phyloP scores from a whole-genome alignment of 2,888 invertebrate species.

The Pollenia griseotomentosa region DNA sequence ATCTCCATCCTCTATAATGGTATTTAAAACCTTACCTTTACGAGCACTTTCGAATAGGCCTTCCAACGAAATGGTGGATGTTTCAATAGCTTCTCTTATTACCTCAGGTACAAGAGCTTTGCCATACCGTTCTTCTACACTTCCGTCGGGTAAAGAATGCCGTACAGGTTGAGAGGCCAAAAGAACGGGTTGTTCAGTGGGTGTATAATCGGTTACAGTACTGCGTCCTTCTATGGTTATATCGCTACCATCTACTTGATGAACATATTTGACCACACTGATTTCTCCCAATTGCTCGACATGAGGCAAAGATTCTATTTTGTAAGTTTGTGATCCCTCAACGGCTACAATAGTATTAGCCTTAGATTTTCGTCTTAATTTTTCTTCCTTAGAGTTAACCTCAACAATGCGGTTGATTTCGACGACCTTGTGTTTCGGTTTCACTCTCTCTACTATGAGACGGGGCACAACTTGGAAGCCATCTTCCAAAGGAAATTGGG shows the following conservation, averaged over 20 bases:
- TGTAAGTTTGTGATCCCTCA: slow-evolving; percentile 85
- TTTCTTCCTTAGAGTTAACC: slow-evolving; percentile 88
- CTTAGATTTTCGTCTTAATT: slow-evolving; percentile 86
- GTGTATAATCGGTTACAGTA: slow-evolving; percentile 83
- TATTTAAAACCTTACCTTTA: slow-evolving; percentile 83
- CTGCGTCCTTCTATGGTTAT: slow-evolving; percentile 83
- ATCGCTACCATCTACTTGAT: slow-evolving; percentile 85
- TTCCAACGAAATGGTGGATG: slow-evolving; percentile 89
- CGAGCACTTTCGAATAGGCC: slow-evolving; percentile 86
- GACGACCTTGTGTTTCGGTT: slow-evolving; percentile 86
- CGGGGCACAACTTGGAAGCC: slow-evolving; percentile 53
- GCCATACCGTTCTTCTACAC: slow-evolving; percentile 76
- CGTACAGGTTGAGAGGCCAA: slow-evolving; percentile 77
- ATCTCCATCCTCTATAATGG: slow-evolving; percentile 75
- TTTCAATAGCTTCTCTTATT: slow-evolving; percentile 84
- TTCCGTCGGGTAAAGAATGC: slow-evolving; percentile 77
- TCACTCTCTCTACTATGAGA: slow-evolving; percentile 71
- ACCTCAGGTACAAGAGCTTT: slow-evolving; percentile 82
- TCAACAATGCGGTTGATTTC: slow-evolving; percentile 89
- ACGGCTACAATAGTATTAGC: slow-evolving; percentile 84
- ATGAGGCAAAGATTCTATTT: slow-evolving; percentile 87
- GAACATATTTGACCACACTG: slow-evolving; percentile 88
- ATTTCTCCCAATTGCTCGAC: slow-evolving; percentile 89
- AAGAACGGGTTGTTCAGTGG: slow-evolving; percentile 78
- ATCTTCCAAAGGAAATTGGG: slow-evolving; percentile 72